Conservation (phyloP, 2,113 vertebrate genomes). For the Coptodon bakossiorum region DNA sequence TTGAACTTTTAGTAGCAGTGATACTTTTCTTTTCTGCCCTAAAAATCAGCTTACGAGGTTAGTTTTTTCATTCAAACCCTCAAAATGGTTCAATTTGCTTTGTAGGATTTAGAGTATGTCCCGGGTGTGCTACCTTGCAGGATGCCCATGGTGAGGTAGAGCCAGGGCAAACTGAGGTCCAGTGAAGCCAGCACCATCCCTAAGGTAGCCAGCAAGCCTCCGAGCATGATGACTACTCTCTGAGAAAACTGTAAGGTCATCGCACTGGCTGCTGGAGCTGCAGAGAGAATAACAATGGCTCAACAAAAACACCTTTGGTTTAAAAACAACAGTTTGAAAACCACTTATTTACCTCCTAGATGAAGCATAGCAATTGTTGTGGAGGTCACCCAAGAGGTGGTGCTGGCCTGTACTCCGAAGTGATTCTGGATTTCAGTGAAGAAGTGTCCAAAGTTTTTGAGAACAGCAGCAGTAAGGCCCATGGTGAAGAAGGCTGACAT, state of each 20-base stretch:
- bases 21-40: neutral
- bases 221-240: conserved; percentile 46
- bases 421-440: conserved; percentile 76
- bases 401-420: conserved; percentile 69
- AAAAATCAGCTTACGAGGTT: neutral
- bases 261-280: conserved; percentile 58
- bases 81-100: neutral
- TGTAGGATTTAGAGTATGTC: neutral
- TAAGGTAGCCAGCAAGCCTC: conserved; percentile 39
- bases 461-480: conserved; percentile 69
- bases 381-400: conserved; percentile 75
- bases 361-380: conserved; percentile 71
- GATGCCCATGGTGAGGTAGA: conserved; percentile 63
- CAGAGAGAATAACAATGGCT: neutral
- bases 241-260: conserved; percentile 53
- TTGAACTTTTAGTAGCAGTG: neutral
- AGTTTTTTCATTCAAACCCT: neutral
- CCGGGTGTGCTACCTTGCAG: conserved; percentile 48
- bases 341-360: conserved; percentile 58
- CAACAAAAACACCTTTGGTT: neutral
- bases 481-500: conserved; percentile 68
- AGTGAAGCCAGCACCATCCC: conserved; percentile 61
- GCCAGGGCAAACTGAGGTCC: conserved; percentile 53
- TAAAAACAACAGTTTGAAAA: neutral
- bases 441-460: conserved; percentile 75